A percentile compares a stretch with the other conserved stretches of the same genome.
phyloP scores from a whole-genome alignment of 2,113 vertebrate species.

The Pelodiscus sinensis region DNA sequence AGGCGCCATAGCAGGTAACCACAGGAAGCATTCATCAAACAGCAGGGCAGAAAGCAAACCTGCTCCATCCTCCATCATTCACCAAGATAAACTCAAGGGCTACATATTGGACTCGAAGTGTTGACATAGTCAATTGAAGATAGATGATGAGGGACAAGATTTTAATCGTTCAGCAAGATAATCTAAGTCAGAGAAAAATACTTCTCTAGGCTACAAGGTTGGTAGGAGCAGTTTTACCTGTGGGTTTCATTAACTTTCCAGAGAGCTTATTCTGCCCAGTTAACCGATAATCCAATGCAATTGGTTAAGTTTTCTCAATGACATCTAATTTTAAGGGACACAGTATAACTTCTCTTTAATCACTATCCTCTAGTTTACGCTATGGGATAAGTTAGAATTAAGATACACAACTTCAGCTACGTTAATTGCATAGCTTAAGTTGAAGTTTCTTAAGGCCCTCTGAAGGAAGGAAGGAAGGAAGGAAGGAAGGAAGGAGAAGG shows the following conservation, averaged over 20 bases:
- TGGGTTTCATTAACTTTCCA: not conserved
- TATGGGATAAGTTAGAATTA: no score
- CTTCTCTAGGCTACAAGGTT: not conserved
- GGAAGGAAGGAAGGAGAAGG: not conserved
- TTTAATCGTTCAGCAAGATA: slow-evolving; percentile 10
- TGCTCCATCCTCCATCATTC: not conserved
- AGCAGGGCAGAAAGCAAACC: not conserved
- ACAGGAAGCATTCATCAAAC: not conserved
- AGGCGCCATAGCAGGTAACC: not conserved
- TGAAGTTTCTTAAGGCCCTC: no score
- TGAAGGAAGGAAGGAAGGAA: no score
- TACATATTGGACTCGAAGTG: not conserved
- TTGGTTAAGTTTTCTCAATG: not conserved
- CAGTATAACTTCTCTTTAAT: accelerated
- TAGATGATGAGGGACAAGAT: not conserved
- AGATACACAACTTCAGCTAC: no score
- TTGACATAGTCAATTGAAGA: not conserved
- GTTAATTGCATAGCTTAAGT: no score
- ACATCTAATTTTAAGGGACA: not conserved
- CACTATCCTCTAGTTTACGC: not conserved
- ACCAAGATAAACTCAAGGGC: not conserved
- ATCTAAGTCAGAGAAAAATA: slow-evolving; percentile 14
- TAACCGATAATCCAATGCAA: not conserved
- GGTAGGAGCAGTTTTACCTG: not conserved
- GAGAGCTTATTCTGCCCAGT: slow-evolving; percentile 7